phyloP scores from a whole-genome alignment of 2,113 vertebrate genomes.

The Labeo catla region DNA sequence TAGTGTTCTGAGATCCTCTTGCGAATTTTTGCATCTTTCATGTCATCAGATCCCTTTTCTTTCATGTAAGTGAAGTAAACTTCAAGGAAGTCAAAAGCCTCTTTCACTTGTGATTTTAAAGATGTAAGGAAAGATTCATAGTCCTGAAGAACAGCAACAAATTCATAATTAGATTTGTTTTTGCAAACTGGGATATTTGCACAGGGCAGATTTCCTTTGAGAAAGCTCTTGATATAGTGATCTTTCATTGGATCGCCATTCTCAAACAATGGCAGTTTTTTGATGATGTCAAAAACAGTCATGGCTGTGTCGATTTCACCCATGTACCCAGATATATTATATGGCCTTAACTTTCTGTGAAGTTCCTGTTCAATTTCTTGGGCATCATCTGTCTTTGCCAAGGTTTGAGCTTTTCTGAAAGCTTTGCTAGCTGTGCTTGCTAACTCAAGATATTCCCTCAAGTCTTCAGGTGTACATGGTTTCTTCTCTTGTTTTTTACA shows the following conservation, averaged over 20 bases:
- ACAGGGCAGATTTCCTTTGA: constrained; percentile 57
- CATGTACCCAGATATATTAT: constrained; percentile 75
- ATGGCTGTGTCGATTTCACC: constrained; percentile 77
- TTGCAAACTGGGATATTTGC: constrained; percentile 42
- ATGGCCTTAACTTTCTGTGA: constrained; percentile 64
- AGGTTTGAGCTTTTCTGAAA: constrained; percentile 75
- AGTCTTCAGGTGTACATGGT: constrained; percentile 46
- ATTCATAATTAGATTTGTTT: constrained; percentile 43
- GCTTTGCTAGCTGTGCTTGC: constrained; percentile 71
- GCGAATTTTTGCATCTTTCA: constrained; percentile 54
- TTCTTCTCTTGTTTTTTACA: constrained; percentile 54
- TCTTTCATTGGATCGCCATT: constrained; percentile 56
- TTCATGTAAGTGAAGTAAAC: constrained; percentile 55
- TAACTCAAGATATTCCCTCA: constrained; percentile 65
- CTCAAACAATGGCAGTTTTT: constrained; percentile 68
- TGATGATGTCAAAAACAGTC: constrained; percentile 71
- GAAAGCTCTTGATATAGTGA: constrained; percentile 66
- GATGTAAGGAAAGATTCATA: constrained; percentile 64
- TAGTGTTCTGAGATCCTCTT: rapidly evolving
- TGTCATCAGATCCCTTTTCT: constrained; percentile 52
- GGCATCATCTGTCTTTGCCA: constrained; percentile 66
- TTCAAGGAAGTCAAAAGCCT: constrained; percentile 48
- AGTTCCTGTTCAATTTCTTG: constrained; percentile 53
- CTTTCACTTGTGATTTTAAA: constrained; percentile 62
- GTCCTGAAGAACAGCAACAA: constrained; percentile 58